phyloP scores from a whole-genome alignment of 2,113 vertebrate species.

The Cochlearius cochlearius region DNA sequence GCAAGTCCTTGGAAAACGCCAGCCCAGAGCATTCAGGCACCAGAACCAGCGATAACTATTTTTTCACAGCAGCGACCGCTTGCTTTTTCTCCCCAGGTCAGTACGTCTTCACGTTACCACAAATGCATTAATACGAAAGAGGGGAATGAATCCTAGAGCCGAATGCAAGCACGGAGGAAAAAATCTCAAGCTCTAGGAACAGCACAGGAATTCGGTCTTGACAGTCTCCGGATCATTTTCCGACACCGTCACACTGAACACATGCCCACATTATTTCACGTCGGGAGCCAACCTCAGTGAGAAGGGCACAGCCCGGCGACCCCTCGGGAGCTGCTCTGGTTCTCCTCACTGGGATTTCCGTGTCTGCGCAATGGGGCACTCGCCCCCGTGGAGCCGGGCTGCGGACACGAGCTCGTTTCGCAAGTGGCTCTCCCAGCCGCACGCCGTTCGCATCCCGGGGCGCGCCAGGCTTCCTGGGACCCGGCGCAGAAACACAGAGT shows the following conservation, averaged over 20 bases:
- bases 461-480: not conserved
- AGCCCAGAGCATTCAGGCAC: not conserved
- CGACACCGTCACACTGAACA: not conserved
- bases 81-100: not conserved
- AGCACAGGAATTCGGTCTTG: not conserved
- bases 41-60: not conserved
- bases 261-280: not conserved
- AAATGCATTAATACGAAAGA: not conserved
- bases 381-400: rapidly evolving
- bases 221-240: not conserved
- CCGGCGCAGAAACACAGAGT: not conserved
- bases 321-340: not conserved
- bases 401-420: not conserved
- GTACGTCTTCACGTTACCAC: not conserved
- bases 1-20: not conserved
- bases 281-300: rapidly evolving
- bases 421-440: not conserved
- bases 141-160: not conserved
- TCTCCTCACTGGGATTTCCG: not conserved
- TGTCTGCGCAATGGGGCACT: not conserved
- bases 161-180: not conserved
- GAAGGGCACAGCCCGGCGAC: rapidly evolving
- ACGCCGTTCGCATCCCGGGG: rapidly evolving
- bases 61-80: not conserved
- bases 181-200: not conserved